Conservation (phyloP, 1,140 invertebrate genomes). For the Bombyx mandarina region DNA sequence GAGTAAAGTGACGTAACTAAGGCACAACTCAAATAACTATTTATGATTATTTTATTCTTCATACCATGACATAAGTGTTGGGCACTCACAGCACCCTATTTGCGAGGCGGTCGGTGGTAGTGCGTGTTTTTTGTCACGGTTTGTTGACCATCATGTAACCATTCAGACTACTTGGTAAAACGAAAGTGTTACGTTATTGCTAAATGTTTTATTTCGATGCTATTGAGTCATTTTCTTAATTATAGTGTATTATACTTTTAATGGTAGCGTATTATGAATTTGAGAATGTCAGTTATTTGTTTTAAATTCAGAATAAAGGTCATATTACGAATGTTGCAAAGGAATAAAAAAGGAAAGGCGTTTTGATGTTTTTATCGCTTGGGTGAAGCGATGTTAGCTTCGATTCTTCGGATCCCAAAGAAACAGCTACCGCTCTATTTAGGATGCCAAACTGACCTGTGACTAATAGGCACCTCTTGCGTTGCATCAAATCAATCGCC, state of each 20-base stretch:
- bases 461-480: too few species aligned
- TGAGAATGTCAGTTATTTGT: not conserved
- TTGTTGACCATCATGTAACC: slow-evolving; percentile 30
- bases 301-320: not conserved
- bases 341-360: too few species aligned
- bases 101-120: not conserved
- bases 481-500: too few species aligned
- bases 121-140: slow-evolving; percentile 20
- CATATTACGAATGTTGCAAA: too few species aligned
- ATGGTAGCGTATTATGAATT: too few species aligned
- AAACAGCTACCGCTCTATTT: too few species aligned
- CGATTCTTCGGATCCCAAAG: too few species aligned
- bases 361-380: too few species aligned
- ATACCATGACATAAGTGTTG: slow-evolving; percentile 29
- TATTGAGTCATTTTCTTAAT: not conserved
- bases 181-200: too few species aligned
- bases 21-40: not conserved
- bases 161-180: slow-evolving; percentile 1
- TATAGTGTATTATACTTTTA: not conserved
- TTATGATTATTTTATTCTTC: slow-evolving; percentile 14
- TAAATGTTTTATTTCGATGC: not conserved
- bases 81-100: slow-evolving; percentile 1
- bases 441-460: too few species aligned
- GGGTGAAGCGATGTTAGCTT: too few species aligned
- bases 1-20: not conserved